These are phyloP conservation scores for Liopterus haemorrhoidalis DNA, from an alignment of 2,888 invertebrate species.

Conservation along the genomic window DNA sequence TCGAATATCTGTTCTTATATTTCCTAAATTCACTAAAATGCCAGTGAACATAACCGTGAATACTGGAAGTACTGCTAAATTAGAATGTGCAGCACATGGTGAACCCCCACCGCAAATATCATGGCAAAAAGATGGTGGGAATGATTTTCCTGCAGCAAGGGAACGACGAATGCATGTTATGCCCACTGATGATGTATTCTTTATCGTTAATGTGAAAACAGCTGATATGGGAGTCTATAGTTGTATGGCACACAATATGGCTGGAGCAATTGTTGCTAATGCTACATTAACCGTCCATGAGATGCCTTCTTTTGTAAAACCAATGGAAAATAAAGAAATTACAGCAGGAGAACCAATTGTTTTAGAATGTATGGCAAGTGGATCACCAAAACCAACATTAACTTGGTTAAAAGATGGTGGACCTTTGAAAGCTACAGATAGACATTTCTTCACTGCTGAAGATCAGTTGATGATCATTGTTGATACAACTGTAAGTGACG, in stretches of 20 bases:
- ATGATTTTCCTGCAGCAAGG: constrained; percentile 89
- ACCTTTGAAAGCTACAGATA: constrained; percentile 64
- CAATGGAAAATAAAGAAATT: constrained; percentile 79
- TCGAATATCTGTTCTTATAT: constrained; percentile 81
- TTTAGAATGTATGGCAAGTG: constrained; percentile 79
- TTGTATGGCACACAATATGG: constrained; percentile 86
- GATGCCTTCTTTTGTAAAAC: constrained; percentile 78
- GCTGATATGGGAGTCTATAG: constrained; percentile 89
- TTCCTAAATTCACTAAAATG: constrained; percentile 77
- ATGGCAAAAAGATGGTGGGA: constrained; percentile 88
- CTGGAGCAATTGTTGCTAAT: constrained; percentile 80
- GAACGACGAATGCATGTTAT: constrained; percentile 90
- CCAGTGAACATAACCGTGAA: constrained; percentile 79
- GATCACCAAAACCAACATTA: constrained; percentile 74
- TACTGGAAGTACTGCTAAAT: constrained; percentile 76
- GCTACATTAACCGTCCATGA: constrained; percentile 80
- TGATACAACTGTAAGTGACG: constrained; percentile 69
- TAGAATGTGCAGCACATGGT: constrained; percentile 88
- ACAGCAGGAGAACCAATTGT: constrained; percentile 78
- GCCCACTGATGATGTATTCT: constrained; percentile 85
- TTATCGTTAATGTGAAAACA: constrained; percentile 85
- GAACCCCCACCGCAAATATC: constrained; percentile 84
- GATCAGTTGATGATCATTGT: constrained; percentile 84
- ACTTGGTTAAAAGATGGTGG: constrained; percentile 83
- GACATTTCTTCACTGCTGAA: constrained; percentile 82